Evolutionary conservation across 2,888 invertebrate species (phyloP), one percentile per base, ranked within the genome.

Genomic region (Drosophila seclusa): DNA sequence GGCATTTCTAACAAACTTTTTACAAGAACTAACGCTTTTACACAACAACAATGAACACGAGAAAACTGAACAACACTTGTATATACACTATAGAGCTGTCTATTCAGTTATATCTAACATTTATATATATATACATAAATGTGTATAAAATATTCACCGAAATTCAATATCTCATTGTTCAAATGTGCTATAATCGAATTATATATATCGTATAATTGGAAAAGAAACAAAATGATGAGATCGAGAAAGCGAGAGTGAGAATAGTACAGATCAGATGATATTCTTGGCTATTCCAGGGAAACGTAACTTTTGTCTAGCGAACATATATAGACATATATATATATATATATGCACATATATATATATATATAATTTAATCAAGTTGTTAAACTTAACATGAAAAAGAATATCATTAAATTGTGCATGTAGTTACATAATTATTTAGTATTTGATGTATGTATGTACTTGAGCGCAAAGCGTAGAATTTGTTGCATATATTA

Each of bases 1-100:
- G 75, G 78, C 86, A 90, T 90, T 86, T 87, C 86, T 80, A 60
- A 69, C 11, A 8, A 78, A 90, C 87, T 86, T 88, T 85, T 85
- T 85, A 89, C 87, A 86, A 89, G 70, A 84, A 65, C 75, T 64
- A 57, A 59, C 32, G 78, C 59, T 71, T 78, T 65, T 68, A 64
- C 63, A 69, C 49, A 58, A 55, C 57, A 69, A 31, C 48, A 76
- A 71, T 31, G 66, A 53, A 63, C 54, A 80, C 67, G 31, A 59
- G 27, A 54, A 59, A 68, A 48, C 42, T 63, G 55, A 66, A 61
- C 59, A 53, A 76, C 32, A 82, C 68, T 78, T 89, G 85, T 87
- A 87, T 73, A 89, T 83, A 89, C 88, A 85, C 71, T 68, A 59
- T 63, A 68, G 48, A 71, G 83, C 77, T 66, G 73, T 86, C 73